Evolutionary conservation across 2,888 invertebrate genomes (phyloP).

Genomic region (Tenthredo scrophulariae): DNA sequence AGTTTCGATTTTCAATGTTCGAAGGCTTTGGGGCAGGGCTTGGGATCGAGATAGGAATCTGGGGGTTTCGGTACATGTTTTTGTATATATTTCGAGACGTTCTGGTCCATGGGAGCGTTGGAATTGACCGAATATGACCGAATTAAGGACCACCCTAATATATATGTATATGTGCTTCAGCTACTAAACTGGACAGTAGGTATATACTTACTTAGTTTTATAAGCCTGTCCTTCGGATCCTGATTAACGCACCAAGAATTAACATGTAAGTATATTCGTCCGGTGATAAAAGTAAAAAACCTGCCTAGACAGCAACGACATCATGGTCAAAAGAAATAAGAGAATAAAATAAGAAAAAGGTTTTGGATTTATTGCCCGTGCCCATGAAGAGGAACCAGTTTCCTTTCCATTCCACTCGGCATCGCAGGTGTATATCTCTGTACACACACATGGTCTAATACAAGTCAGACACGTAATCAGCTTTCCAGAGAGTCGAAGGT

Average conservation of each 20-base stretch:
- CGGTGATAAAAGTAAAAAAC: conserved; percentile 6
- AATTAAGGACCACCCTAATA: too few relatives aligned
- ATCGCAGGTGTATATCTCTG: neutral
- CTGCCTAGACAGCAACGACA: neutral
- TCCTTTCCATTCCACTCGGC: neutral
- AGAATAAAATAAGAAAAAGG: neutral
- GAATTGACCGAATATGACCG: too few relatives aligned
- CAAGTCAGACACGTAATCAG: neutral
- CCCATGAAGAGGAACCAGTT: conserved; percentile 2
- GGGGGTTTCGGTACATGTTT: too few relatives aligned
- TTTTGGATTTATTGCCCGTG: neutral
- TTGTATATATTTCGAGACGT: too few relatives aligned
- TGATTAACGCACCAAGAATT: conserved; percentile 26
- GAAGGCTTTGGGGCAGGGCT: too few relatives aligned
- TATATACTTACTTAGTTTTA: conserved; percentile 29
- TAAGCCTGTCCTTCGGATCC: conserved; percentile 13
- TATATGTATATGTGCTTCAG: neutral
- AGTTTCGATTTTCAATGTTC: too few relatives aligned
- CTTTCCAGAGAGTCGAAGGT: neutral
- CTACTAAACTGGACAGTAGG: neutral
- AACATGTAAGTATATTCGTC: conserved; percentile 26
- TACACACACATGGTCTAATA: neutral
- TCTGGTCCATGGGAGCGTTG: too few relatives aligned
- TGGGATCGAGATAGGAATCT: too few relatives aligned
- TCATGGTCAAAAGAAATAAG: neutral